Evolutionary conservation across 2,797 vertebrate species (phyloP), one percentile per base, ranked within the genome.

Genomic region (Anguilla pacifica): DNA sequence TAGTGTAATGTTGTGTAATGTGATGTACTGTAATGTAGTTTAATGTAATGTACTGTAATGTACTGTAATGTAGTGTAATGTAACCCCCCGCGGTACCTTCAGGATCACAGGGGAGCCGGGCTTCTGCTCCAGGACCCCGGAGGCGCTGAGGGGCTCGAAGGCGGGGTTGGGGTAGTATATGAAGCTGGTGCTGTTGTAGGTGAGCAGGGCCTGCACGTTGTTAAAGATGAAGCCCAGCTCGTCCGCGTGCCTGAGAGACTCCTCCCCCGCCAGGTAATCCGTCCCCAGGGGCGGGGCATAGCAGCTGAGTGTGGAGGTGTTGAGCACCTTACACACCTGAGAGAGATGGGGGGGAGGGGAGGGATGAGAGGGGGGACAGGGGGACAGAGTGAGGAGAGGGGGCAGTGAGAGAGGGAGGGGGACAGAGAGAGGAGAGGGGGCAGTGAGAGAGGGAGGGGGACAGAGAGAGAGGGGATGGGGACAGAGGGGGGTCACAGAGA

Each of bases 181-280:
- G 89, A 99, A 99, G 92, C 97, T 97, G 19, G 97, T 98, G 94
- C 97, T 97, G 0, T 98, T 98, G 94, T 97, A 99, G 61, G 97
- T 95, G 53, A 98, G 96, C 93, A 99, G 94, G 72, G 97, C 95
- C 85, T 98, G 98, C 85, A 99, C 98, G 0, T 99, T 99, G 95
- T 99, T 99, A 89, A 99, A 99, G 93, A 99, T 95, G 0, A 99
- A 99, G 3, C 98, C 98, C 25, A 99, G 97, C 95, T 99, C 98
- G 0, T 99, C 98, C 0, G 97, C 98, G 0, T 97, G 96, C 89
- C 98, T 98, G 39, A 98, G 93, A 0, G 96, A 92, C 13, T 99
- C 98, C 88, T 96, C 95, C 57, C 97, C 97, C 0, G 95, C 93
- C 0, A 94, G 94, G 92, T 95, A 95, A 87, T 98, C 97, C 0